These are phyloP conservation scores for Falco concolor DNA, from an alignment of 2,797 vertebrate genomes.

Conservation along the genomic window DNA sequence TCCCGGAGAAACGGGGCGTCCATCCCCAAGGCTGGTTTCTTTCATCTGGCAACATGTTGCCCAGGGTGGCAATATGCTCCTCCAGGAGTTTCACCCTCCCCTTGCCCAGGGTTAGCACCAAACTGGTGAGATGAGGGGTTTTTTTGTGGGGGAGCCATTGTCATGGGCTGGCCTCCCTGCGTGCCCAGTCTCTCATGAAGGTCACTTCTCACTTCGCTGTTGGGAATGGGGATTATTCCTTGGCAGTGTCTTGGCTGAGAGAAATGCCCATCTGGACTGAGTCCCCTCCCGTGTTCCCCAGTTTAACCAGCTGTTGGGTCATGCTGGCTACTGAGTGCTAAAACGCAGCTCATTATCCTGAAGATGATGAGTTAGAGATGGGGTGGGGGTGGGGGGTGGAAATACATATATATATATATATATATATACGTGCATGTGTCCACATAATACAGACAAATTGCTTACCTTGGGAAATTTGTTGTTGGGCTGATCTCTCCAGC, in stretches of 20 bases:
- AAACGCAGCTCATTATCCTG: background rate
- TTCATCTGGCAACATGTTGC: background rate
- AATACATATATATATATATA: too few species aligned
- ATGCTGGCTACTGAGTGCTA: background rate
- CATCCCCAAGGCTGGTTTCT: background rate
- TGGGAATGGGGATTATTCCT: background rate
- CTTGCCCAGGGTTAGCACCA: background rate
- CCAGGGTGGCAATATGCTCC: background rate
- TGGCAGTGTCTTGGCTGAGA: background rate
- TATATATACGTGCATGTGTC: background rate
- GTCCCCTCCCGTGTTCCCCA: background rate
- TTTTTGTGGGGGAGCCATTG: background rate
- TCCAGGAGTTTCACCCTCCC: background rate
- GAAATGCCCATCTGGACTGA: background rate
- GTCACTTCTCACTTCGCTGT: background rate
- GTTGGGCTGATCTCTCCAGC: background rate
- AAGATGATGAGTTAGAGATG: background rate
- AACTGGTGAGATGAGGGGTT: fast-evolving
- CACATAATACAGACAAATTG: fast-evolving
- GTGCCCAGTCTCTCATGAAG: background rate
- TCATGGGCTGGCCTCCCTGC: fast-evolving
- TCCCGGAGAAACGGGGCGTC: background rate
- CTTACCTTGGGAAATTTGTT: background rate
- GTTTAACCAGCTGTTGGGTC: background rate
- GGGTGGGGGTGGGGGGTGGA: too few species aligned